These are phyloP conservation scores for Melopsittacus undulatus DNA, from an alignment of 2,797 vertebrate genomes.

Conservation along the genomic window DNA sequence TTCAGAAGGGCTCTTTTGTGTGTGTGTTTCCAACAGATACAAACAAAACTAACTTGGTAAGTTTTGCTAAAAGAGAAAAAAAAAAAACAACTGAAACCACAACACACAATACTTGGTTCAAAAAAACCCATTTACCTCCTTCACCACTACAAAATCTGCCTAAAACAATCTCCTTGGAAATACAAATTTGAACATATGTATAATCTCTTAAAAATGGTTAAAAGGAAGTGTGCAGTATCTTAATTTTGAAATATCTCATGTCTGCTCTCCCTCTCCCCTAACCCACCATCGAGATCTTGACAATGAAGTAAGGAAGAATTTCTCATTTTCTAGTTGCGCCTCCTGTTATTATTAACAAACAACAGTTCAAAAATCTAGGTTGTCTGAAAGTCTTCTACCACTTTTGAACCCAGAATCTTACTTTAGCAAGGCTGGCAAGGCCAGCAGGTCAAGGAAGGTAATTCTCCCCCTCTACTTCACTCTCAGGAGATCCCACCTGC, in stretches of 20 bases:
- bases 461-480: background rate
- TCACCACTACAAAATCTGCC: background rate
- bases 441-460: background rate
- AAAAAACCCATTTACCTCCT: background rate
- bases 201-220: background rate
- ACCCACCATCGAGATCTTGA: background rate
- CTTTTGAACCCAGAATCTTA: background rate
- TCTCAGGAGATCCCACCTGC: background rate
- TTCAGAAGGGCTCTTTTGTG: background rate
- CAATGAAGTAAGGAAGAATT: background rate
- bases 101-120: background rate
- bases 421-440: background rate
- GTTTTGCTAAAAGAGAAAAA: background rate
- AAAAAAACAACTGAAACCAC: background rate
- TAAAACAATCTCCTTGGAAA: background rate
- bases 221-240: background rate
- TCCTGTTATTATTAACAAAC: background rate
- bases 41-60: background rate
- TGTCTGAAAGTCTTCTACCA: background rate
- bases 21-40: background rate
- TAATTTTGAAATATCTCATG: background rate
- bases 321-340: background rate
- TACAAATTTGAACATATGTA: background rate
- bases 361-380: background rate
- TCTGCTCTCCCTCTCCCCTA: background rate